Base-by-base conservation (phyloP, 2,113 vertebrate genomes). In the Accipiter virgatus region DNA sequence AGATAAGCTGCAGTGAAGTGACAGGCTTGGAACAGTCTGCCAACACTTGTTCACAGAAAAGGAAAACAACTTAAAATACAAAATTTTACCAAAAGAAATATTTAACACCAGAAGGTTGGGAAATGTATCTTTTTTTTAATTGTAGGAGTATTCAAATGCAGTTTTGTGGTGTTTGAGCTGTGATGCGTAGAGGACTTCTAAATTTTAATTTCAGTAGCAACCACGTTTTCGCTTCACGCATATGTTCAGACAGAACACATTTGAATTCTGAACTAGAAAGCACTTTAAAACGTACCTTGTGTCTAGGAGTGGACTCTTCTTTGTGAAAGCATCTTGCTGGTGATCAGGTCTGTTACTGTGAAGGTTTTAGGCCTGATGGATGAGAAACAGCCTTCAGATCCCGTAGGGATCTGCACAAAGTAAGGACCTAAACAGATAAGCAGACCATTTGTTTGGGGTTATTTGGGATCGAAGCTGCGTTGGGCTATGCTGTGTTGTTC, bases 201-300 rank as follows among this genome's bases (percentile, higher is more conserved):
- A 67, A 43, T 92, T 10, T 88, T 90, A 13, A 80, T 86, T 71
- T 65, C n/a, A 74, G 36, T 58, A 74, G 26, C 48, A 81, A 27
- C 22, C 45, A 34, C 2, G 7, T 86, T 93, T 92, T 90, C 0
- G 0, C 15, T 81, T 90, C 48, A 53, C 0, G 0, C 4, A 2
- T 58, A 4, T 63, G 34, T 81, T 88, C 85, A 71, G 16, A 20
- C 16, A 38, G 84, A 90, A 42, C 13, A 11, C 5, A 21, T 56
- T 81, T 53, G 23, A 92, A 84, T 89, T 87, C 48, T 58, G 31
- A 87, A 45, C 10, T 66, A 56, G 36, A 79, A 86, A 68, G 16
- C 34, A 29, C 65, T 86, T 71, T 48, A 55, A 77, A 86, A n/a
- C 18, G 9, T 70, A 34, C 18, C 48, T 71, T 43, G n/a, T 56